Conservation (phyloP, 2,888 invertebrate genomes). For the Antitype chi region DNA sequence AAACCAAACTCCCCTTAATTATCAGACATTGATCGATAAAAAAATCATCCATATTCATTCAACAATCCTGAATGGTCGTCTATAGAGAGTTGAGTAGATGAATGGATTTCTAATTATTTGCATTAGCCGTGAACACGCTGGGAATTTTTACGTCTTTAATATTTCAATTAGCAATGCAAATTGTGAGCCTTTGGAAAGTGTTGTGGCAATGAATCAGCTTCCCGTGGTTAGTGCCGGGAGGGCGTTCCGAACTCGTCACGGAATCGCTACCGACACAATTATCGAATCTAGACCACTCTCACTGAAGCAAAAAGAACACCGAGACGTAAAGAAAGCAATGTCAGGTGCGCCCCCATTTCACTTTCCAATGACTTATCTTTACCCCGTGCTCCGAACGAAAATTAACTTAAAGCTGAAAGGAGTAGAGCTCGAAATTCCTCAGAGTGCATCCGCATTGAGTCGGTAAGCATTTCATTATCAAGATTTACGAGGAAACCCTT, state of each 20-base stretch:
- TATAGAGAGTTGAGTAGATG: slow-evolving; percentile 61
- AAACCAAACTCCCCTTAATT: slow-evolving; percentile 47
- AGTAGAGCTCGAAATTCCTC: slow-evolving; percentile 68
- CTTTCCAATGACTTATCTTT: slow-evolving; percentile 88
- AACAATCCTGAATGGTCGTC: slow-evolving; percentile 59
- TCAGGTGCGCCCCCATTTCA: slow-evolving; percentile 90
- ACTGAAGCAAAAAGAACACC: slow-evolving; percentile 89
- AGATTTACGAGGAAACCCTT: slow-evolving; percentile 88
- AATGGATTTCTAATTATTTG: slow-evolving; percentile 70
- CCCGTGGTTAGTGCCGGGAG: slow-evolving; percentile 72
- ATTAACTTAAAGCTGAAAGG: slow-evolving; percentile 70
- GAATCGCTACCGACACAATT: slow-evolving; percentile 88
- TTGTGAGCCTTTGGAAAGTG: slow-evolving; percentile 64
- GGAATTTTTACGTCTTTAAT: slow-evolving; percentile 64
- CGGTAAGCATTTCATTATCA: slow-evolving; percentile 85
- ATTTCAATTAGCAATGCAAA: slow-evolving; percentile 69
- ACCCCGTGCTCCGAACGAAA: slow-evolving; percentile 69
- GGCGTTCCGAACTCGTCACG: slow-evolving; percentile 82
- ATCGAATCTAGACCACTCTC: slow-evolving; percentile 90
- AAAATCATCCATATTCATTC: slow-evolving; percentile 65
- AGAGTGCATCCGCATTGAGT: slow-evolving; percentile 64
- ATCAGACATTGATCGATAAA: slow-evolving; percentile 55
- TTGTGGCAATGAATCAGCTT: slow-evolving; percentile 68
- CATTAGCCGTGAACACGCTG: slow-evolving; percentile 62
- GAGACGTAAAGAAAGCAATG: slow-evolving; percentile 88